phyloP scores from a whole-genome alignment of 2,113 vertebrate genomes.

The Spheniscus mendiculus region DNA sequence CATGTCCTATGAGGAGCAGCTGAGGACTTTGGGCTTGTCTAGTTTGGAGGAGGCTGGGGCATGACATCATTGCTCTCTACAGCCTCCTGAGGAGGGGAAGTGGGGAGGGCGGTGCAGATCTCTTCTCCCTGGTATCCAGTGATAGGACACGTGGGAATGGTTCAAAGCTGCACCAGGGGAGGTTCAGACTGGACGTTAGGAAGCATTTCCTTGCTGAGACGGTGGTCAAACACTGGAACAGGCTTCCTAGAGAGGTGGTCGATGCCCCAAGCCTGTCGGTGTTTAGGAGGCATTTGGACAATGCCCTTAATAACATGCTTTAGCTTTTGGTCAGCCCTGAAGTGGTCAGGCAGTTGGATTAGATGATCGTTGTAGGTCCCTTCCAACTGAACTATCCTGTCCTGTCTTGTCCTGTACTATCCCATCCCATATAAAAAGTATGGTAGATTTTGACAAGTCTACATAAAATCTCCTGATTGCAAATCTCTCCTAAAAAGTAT shows the following conservation, averaged over 20 bases:
- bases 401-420: background rate
- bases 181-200: background rate
- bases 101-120: background rate
- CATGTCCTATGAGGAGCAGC: accelerated
- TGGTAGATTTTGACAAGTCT: background rate
- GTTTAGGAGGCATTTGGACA: background rate
- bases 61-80: background rate
- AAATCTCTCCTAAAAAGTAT: background rate
- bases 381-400: background rate
- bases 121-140: background rate
- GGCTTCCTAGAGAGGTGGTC: background rate
- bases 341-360: background rate
- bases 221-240: background rate
- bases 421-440: background rate
- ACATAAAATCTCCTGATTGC: background rate
- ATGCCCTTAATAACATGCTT: background rate
- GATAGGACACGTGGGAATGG: accelerated
- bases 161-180: background rate
- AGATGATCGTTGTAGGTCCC: background rate
- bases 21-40: background rate
- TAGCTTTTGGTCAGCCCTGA: background rate
- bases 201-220: background rate
- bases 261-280: background rate
- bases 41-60: background rate
- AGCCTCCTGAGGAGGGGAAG: background rate